These are phyloP conservation scores for Zaprionus obscuricornis DNA, from an alignment of 2,888 invertebrate genomes.

Conservation along the genomic window DNA sequence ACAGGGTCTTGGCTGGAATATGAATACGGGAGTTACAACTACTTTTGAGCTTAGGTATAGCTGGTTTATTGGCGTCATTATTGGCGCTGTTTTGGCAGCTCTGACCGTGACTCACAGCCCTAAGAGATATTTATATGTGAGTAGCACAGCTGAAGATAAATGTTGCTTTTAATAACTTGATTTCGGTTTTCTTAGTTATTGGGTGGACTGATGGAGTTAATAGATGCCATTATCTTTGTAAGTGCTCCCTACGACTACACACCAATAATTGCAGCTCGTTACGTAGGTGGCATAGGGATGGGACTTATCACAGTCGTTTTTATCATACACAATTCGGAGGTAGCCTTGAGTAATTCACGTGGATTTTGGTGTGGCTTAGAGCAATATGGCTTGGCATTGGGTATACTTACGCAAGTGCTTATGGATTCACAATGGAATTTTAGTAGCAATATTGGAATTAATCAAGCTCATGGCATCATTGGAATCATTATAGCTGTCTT, in stretches of 20 bases:
- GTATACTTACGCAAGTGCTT: constrained; percentile 67
- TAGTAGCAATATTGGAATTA: constrained; percentile 29
- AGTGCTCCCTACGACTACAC: constrained; percentile 52
- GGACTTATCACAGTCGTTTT: constrained; percentile 69
- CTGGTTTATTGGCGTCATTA: constrained; percentile 78
- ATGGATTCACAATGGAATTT: constrained; percentile 58
- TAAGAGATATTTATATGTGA: constrained; percentile 57
- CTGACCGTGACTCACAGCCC: constrained; percentile 45
- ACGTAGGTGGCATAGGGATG: constrained; percentile 72
- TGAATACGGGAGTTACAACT: background rate
- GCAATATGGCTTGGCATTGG: constrained; percentile 61
- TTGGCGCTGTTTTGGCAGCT: constrained; percentile 63
- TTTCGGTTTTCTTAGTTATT: constrained; percentile 18
- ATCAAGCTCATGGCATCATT: constrained; percentile 72
- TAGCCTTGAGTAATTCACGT: constrained; percentile 48
- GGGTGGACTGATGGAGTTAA: constrained; percentile 55
- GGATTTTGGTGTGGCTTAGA: constrained; percentile 71
- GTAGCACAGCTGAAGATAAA: background rate
- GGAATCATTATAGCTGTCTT: constrained; percentile 55
- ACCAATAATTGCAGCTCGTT: constrained; percentile 69
- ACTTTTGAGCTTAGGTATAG: constrained; percentile 58
- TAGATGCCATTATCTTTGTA: constrained; percentile 70
- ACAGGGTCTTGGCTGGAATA: constrained; percentile 68
- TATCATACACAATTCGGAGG: constrained; percentile 73
- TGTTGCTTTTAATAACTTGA: background rate